phyloP scores from a whole-genome alignment of 2,888 invertebrate genomes.

The Thereva nobilitata region DNA sequence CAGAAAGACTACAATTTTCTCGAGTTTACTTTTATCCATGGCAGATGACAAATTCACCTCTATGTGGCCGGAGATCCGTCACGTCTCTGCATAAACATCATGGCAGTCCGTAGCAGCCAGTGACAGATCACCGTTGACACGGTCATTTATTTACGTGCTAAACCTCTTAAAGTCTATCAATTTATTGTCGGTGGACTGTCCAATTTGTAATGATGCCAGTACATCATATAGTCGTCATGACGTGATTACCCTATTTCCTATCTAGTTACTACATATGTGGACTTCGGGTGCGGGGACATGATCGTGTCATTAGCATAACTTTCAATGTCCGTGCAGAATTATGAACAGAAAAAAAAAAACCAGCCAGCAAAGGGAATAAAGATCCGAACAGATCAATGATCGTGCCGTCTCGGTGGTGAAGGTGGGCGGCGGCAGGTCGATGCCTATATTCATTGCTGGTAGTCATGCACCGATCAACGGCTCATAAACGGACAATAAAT shows the following conservation, averaged over 20 bases:
- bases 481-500: too few relatives aligned
- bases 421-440: too few relatives aligned
- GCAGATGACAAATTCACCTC: constrained; percentile 27
- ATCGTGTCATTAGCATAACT: too few relatives aligned
- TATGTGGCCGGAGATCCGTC: constrained; percentile 8
- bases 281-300: background rate
- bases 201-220: constrained; percentile 20
- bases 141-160: constrained; percentile 20
- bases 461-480: too few relatives aligned
- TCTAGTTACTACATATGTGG: constrained; percentile 6
- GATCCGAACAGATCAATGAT: too few relatives aligned
- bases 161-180: constrained; percentile 21
- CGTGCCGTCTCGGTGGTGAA: too few relatives aligned
- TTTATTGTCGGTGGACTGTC: constrained; percentile 24
- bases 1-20: constrained; percentile 14
- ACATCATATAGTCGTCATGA: constrained; percentile 8
- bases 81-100: constrained; percentile 9
- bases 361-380: too few relatives aligned
- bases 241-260: background rate
- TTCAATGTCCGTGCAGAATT: too few relatives aligned
- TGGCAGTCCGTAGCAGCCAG: constrained; percentile 12
- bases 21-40: background rate
- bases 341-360: too few relatives aligned
- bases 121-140: constrained; percentile 18
- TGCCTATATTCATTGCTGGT: too few relatives aligned